Evolutionary conservation across 2,113 vertebrate species (phyloP).

Genomic region (Oreochromis niloticus): DNA sequence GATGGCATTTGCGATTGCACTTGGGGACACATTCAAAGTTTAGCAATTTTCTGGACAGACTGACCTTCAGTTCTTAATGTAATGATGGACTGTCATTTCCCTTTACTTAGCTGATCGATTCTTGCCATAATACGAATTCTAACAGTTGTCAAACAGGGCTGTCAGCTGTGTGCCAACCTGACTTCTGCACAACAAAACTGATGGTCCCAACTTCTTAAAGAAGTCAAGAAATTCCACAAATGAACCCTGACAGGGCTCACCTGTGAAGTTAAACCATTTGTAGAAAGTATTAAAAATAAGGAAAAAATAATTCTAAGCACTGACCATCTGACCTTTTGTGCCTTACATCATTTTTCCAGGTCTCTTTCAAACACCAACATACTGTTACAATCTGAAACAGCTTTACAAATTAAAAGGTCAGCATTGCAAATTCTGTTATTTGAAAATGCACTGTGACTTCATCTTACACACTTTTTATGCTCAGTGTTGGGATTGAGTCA

Average conservation of each 20-base stretch:
- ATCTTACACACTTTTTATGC: rapidly evolving
- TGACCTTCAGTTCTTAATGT: not conserved
- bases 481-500: not conserved
- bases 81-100: not conserved
- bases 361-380: not conserved
- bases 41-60: not conserved
- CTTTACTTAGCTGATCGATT: not conserved
- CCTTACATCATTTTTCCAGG: not conserved
- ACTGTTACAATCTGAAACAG: rapidly evolving
- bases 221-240: not conserved
- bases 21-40: not conserved
- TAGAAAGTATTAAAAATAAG: too few relatives aligned
- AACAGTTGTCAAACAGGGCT: not conserved
- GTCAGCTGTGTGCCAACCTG: not conserved
- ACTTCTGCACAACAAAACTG: not conserved
- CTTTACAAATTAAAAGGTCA: rapidly evolving
- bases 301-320: too few relatives aligned
- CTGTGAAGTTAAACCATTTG: too few relatives aligned
- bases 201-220: not conserved
- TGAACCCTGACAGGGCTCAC: too few relatives aligned
- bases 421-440: not conserved
- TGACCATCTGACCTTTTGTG: not conserved
- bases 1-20: not conserved
- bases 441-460: not conserved
- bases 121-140: too few relatives aligned